Base-by-base conservation (phyloP, 2,888 invertebrate genomes). In the Melanotus villosus region DNA sequence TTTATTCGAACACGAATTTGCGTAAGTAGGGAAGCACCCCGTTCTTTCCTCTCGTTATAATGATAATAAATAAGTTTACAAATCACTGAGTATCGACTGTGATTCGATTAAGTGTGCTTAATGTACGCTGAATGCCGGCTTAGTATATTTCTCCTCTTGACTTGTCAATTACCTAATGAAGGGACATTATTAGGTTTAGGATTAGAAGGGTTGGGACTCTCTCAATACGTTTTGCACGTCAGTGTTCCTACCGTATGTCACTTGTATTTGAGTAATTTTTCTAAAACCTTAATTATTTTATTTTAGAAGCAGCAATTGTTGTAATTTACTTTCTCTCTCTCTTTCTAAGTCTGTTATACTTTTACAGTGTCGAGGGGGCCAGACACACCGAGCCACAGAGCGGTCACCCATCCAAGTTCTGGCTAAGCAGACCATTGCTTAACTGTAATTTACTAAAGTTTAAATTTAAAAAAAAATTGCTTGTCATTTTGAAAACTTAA, bases 81-180 rank as follows among this genome's bases (percentile, higher is more conserved):
- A 77, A 78, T 79, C 80, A 80, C 71, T 78, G 78, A 73, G 75
- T 78, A 78, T 79, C 78, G 78, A 75, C 77, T 77, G 73, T 76
- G 79, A 81, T 79, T 79, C 78, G 79, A 81, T 81, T 80, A 81
- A 74, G 76, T 75, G 75, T 71, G 75, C 73, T 76, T 77, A 79
- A 80, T 79, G 60, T 52, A 19, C 41, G 19, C 7, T 63, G 62
- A 62, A 65, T 66, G 32, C 58, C 38, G 43, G 59, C 34, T 65
- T 32, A 57, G 41, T 63, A 64, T 30, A 65, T 45, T 60, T 68
- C 70, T 69, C 77, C 82, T 82, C 82, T 82, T 82, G 80, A 82
- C 82, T 83, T 82, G 77, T 79, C 83, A 83, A 83, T 83, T 83
- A 83, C 77, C 73, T 82, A 82, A 81, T 82, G 81, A 82, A 79